Base-by-base conservation (phyloP, 1,140 invertebrate genomes). In the Ips typographus region DNA sequence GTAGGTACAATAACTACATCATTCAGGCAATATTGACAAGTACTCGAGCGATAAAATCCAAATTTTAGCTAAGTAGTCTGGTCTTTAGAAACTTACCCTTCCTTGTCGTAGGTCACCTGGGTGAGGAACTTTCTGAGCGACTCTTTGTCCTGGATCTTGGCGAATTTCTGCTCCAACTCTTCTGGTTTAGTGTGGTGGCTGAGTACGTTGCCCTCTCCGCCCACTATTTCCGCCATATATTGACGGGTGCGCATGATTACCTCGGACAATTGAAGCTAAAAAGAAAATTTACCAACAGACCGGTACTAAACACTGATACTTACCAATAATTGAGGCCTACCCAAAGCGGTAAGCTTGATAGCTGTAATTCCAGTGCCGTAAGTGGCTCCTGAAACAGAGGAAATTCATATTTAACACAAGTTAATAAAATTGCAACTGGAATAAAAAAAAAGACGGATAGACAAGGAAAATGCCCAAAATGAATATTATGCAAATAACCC, bases 291-390 rank as follows among this genome's bases (percentile, higher is more conserved):
- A 22, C 52, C 36, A 37, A 55, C 5, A 55, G 37, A 22, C 2
- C 37, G 7, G 2, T 38, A 22, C 52, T 36, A 37, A 4, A 61
- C 2, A 61, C 7, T 57, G 63, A 61, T 74, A 85, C 85, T 86
- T 84, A 98, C 94, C 86, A 99, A 84, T 72, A 99, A 84, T 81
- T 98, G 95, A 68, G 98, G 98, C 79, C 96, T 88, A 73, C 97
- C 97, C 37, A 99, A 86, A 22, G 98, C 98, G 42, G 98, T 99
- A 76, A 99, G 82, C 85, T 99, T 99, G 58, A 99, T 90, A 40
- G 97, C 98, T 76, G 96, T 96, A 77, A 99, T 94, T 53, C 98
- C 98, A 40, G 95, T 95, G 55, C 94, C 93, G 77, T 94, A 90
- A 4, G 97, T 98, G 49, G 93, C 91, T 77, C 90, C 94, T 96